phyloP scores from a whole-genome alignment of 2,888 invertebrate genomes.

The Junonia oenone region DNA sequence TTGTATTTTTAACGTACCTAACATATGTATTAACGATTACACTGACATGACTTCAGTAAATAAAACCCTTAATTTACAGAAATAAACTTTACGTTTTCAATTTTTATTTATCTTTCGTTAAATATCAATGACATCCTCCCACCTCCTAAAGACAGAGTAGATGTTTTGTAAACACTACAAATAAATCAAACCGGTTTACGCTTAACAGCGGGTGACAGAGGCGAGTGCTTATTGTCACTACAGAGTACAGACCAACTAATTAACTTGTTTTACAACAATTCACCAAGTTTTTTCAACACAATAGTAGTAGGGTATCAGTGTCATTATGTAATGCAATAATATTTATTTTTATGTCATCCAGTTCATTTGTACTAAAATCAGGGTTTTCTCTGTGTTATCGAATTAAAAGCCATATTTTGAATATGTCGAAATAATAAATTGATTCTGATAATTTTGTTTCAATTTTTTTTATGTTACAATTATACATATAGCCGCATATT shows the following conservation, averaged over 20 bases:
- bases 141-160: constrained; percentile 12
- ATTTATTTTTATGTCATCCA: neutral
- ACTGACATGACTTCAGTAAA: no score
- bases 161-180: constrained; percentile 32
- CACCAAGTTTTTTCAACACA: constrained; percentile 14
- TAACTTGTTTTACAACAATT: constrained; percentile 62
- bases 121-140: constrained; percentile 13
- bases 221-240: constrained; percentile 52
- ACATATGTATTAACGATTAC: neutral
- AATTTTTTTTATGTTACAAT: neutral
- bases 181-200: constrained; percentile 37
- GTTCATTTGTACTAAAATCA: neutral
- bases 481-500: neutral
- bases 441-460: neutral
- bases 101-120: neutral
- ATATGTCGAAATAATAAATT: no score
- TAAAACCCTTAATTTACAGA: no score
- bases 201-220: constrained; percentile 48
- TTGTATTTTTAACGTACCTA: neutral
- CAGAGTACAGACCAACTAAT: constrained; percentile 52
- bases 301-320: neutral
- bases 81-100: neutral
- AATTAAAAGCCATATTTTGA: neutral
- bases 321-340: neutral
- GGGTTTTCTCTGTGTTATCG: neutral